phyloP scores from a whole-genome alignment of 2,888 invertebrate species.

The Chamaedrilus cognettii region DNA sequence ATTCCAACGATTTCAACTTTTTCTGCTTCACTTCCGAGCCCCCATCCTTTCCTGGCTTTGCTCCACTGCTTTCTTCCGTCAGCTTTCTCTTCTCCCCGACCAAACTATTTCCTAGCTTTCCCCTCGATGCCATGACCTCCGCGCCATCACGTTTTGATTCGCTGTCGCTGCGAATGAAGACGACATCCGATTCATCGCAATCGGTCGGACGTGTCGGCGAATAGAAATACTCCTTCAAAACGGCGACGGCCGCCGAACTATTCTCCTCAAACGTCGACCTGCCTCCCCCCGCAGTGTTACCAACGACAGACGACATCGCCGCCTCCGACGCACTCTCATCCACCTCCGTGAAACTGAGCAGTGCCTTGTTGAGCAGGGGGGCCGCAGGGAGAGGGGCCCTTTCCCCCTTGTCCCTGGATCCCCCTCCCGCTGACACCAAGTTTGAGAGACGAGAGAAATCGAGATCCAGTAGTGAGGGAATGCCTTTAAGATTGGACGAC shows the following conservation, averaged over 20 bases:
- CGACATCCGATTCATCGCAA: neutral
- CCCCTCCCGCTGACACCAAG: too few species aligned
- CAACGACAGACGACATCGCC: neutral
- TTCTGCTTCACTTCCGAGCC: neutral
- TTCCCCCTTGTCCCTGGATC: too few species aligned
- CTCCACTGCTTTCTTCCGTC: neutral
- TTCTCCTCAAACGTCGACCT: neutral
- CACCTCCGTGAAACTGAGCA: conserved; percentile 1
- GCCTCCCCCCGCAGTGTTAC: neutral
- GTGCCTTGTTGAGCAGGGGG: neutral
- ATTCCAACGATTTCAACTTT: neutral
- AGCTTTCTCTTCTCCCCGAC: neutral
- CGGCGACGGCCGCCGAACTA: neutral
- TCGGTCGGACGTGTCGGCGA: neutral
- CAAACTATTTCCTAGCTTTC: neutral
- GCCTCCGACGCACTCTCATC: neutral
- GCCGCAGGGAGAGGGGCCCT: neutral
- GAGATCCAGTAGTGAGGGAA: neutral
- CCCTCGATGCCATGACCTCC: neutral
- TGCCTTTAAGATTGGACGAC: neutral
- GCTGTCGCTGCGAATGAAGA: neutral
- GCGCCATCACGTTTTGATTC: neutral
- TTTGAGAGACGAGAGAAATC: neutral
- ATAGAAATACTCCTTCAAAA: neutral
- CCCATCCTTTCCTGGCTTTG: too few species aligned